phyloP scores from a whole-genome alignment of 2,797 vertebrate species.

The Tamandua tetradactyla region DNA sequence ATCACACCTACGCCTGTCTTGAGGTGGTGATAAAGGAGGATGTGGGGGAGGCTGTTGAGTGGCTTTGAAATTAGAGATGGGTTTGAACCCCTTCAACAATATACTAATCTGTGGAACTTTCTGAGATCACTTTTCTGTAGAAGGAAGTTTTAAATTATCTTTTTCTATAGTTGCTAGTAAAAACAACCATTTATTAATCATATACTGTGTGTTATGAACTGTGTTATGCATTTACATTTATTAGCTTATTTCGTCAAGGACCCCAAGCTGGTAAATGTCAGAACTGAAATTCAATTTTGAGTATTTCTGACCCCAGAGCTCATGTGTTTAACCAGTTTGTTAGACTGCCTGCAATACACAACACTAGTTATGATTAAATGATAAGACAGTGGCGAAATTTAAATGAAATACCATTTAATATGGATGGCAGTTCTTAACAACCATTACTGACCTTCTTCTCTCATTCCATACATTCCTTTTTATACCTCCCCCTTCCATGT shows the following conservation, averaged over 20 bases:
- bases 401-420: not conserved
- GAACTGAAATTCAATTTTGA: not conserved
- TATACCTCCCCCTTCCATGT: not conserved
- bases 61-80: not conserved
- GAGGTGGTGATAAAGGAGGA: not conserved
- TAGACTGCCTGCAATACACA: too few relatives aligned
- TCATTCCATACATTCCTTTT: too few relatives aligned
- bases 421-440: too few relatives aligned
- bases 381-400: not conserved
- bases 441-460: fast-evolving
- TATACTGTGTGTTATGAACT: not conserved
- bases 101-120: not conserved
- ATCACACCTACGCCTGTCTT: not conserved
- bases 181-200: not conserved
- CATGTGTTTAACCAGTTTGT: not conserved
- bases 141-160: not conserved
- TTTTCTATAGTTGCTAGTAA: not conserved
- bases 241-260: not conserved
- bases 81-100: not conserved
- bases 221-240: too few relatives aligned
- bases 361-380: not conserved
- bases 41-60: not conserved
- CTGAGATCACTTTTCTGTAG: not conserved
- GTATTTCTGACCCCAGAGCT: not conserved
- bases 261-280: not conserved